Evolutionary conservation across 2,113 vertebrate species (phyloP).

Genomic region (Paradisaea rubra): DNA sequence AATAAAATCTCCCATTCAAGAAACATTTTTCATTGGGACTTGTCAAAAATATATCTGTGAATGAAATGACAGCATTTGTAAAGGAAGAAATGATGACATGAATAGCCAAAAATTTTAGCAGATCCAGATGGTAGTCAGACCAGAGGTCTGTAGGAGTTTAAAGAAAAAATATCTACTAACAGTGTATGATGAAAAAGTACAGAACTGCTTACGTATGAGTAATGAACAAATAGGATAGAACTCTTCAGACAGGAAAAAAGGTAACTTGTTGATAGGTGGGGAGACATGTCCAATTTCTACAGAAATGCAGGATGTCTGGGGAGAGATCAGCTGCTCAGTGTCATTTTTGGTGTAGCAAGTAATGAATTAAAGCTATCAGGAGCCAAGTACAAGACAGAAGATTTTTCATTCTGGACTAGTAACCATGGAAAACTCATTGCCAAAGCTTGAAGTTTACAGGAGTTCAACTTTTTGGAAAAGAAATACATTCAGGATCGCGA

Average conservation of each 20-base stretch:
- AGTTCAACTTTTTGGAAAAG: neutral
- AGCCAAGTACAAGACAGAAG: neutral
- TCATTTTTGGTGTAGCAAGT: neutral
- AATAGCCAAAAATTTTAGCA: neutral
- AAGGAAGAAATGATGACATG: neutral
- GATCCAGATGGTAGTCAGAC: neutral
- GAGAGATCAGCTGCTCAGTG: neutral
- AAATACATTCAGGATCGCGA: neutral
- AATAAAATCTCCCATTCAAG: neutral
- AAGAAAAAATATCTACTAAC: neutral
- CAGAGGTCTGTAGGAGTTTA: neutral
- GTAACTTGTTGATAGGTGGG: neutral
- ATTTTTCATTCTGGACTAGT: neutral
- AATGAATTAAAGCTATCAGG: neutral
- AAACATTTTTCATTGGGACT: fast-evolving
- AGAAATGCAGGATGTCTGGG: neutral
- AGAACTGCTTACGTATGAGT: neutral
- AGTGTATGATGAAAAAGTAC: neutral
- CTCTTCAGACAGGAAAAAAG: neutral
- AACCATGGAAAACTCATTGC: neutral
- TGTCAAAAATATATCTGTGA: neutral
- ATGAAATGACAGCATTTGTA: neutral
- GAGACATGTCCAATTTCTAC: neutral
- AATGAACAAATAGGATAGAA: neutral
- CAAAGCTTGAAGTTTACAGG: neutral